Percentiles rank a stretch among this genome's conserved stretches.
phyloP scores from a whole-genome alignment of 1,140 invertebrate species.

The Daktulosphaira vitifoliae region DNA sequence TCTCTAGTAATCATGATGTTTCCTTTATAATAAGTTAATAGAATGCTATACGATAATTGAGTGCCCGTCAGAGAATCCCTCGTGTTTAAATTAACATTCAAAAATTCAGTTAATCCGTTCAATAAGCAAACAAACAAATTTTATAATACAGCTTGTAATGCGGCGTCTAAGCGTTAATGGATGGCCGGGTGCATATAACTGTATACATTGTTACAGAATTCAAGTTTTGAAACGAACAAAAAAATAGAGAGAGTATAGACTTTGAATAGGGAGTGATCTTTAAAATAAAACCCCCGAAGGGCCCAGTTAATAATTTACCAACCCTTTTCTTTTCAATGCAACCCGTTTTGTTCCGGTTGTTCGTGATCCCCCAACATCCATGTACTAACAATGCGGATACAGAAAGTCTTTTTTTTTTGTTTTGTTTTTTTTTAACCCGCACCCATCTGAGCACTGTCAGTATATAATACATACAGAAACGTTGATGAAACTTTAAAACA shows the following conservation, averaged over 20 bases:
- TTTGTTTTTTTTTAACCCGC: slow-evolving; percentile 2
- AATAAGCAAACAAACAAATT: slow-evolving; percentile 22
- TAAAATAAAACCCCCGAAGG: slow-evolving; percentile 23
- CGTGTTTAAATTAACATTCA: no score
- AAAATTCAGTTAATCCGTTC: not conserved
- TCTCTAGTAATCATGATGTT: no score
- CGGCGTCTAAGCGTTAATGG: slow-evolving; percentile 14
- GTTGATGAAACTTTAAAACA: no score
- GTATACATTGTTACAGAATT: slow-evolving; percentile 7
- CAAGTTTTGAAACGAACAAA: slow-evolving; percentile 6
- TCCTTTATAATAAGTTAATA: no score
- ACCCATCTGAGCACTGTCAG: not conserved
- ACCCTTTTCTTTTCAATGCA: slow-evolving; percentile 29
- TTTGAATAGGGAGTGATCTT: slow-evolving; percentile 20
- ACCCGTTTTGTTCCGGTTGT: slow-evolving; percentile 31
- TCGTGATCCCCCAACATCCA: slow-evolving; percentile 2
- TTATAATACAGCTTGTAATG: slow-evolving; percentile 27
- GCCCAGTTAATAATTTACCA: slow-evolving; percentile 33
- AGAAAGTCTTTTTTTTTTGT: slow-evolving; percentile 26
- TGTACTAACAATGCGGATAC: not conserved
- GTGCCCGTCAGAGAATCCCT: no score
- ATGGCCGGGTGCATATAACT: not conserved
- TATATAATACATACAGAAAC: no score
- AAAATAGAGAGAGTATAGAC: slow-evolving; percentile 3
- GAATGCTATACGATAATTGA: no score